A percentile compares a stretch with the other conserved stretches of the same genome.
phyloP scores from a whole-genome alignment of 2,888 invertebrate genomes.

The Lepidonotus clava region DNA sequence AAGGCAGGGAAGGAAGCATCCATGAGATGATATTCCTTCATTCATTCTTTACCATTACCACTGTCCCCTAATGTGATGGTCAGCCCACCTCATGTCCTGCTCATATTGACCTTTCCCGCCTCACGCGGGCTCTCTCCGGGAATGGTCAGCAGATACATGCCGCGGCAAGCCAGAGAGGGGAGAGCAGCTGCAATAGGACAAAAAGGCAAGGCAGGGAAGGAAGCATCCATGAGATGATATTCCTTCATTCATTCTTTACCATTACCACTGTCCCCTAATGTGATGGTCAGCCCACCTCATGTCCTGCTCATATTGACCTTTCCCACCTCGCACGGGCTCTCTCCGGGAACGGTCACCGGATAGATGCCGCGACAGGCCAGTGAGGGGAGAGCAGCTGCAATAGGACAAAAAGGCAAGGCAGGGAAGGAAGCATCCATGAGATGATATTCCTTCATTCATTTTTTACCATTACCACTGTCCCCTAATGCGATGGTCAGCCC shows the following conservation, averaged over 20 bases:
- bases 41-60: no score
- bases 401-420: neutral
- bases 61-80: neutral
- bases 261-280: neutral
- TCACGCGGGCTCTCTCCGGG: no score
- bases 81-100: neutral
- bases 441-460: no score
- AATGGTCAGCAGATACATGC: neutral
- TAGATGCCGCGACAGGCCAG: neutral
- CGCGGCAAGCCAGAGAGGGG: neutral
- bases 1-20: neutral
- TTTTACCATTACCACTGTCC: neutral
- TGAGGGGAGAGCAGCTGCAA: neutral
- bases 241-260: no score
- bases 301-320: conserved; percentile 14
- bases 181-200: neutral
- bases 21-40: no score
- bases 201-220: neutral
- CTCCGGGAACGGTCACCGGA: no score
- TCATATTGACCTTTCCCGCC: conserved; percentile 12
- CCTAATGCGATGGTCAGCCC: neutral
- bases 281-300: neutral
- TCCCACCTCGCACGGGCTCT: no score
- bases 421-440: neutral
- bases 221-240: no score